Conservation (phyloP, 2,797 vertebrate genomes). For the Sebastes hubbsi region DNA sequence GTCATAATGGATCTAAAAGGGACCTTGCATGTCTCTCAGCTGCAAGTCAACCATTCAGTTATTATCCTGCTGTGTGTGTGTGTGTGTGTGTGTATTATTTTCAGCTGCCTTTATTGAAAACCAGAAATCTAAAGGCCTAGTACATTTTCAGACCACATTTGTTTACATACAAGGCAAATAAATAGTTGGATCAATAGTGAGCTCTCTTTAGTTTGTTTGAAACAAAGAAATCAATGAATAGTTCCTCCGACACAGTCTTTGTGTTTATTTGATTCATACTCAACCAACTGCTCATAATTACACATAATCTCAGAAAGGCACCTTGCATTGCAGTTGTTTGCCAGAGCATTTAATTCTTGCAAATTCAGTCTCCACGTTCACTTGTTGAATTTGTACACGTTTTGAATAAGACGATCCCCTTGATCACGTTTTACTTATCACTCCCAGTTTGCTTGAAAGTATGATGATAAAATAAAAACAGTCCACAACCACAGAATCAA, state of each 20-base stretch:
- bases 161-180: neutral
- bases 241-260: neutral
- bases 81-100: neutral
- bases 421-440: neutral
- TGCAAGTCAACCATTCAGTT: conserved; percentile 21
- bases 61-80: conserved; percentile 12
- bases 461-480: neutral
- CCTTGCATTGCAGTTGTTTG: neutral
- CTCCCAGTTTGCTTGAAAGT: neutral
- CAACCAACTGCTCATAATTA: neutral
- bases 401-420: neutral
- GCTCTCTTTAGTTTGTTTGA: neutral
- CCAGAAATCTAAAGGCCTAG: neutral
- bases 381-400: neutral
- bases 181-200: neutral
- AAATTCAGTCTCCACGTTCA: conserved; percentile 3
- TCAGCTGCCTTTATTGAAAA: neutral
- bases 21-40: conserved; percentile 19
- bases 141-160: neutral
- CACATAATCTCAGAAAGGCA: neutral
- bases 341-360: neutral
- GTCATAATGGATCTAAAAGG: conserved; percentile 37
- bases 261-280: neutral
- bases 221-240: neutral
- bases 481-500: neutral